Evolutionary conservation across 2,797 vertebrate genomes (phyloP).

Genomic region (Brachymystax lenok): DNA sequence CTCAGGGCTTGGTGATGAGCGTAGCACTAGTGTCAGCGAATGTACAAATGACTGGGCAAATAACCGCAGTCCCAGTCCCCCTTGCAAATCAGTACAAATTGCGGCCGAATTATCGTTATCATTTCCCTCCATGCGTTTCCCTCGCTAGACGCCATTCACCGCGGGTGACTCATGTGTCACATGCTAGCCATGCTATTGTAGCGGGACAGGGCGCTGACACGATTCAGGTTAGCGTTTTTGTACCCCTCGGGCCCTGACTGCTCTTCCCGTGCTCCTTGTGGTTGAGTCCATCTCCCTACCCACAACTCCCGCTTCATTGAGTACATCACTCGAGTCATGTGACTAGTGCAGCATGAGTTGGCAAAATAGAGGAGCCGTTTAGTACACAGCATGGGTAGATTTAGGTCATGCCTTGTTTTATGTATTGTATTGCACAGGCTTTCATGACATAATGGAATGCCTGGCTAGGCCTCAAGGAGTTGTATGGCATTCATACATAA

Average conservation of each 20-base stretch:
- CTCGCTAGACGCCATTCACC: constrained; percentile 37
- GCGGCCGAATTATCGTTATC: constrained; percentile 50
- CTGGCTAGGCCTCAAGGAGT: no score
- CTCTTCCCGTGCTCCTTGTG: neutral
- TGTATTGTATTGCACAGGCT: no score
- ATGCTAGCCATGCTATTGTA: constrained; percentile 35
- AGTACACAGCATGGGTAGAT: no score
- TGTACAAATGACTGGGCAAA: constrained; percentile 50
- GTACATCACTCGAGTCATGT: no score
- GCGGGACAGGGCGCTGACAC: constrained; percentile 23
- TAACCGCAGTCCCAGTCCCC: constrained; percentile 28
- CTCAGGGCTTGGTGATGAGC: no score
- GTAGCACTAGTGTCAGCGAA: neutral
- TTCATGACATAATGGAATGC: no score
- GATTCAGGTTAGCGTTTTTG: neutral
- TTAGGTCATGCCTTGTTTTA: no score
- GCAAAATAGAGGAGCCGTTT: no score
- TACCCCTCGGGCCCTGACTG: neutral
- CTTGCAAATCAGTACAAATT: constrained; percentile 45
- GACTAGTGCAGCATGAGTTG: no score
- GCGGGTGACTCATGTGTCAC: constrained; percentile 56
- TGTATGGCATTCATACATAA: no score
- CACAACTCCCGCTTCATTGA: no score
- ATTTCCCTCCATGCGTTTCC: constrained; percentile 33
- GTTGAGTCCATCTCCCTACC: neutral